phyloP scores from a whole-genome alignment of 1,140 invertebrate species.

The Trichonephila inaurata region DNA sequence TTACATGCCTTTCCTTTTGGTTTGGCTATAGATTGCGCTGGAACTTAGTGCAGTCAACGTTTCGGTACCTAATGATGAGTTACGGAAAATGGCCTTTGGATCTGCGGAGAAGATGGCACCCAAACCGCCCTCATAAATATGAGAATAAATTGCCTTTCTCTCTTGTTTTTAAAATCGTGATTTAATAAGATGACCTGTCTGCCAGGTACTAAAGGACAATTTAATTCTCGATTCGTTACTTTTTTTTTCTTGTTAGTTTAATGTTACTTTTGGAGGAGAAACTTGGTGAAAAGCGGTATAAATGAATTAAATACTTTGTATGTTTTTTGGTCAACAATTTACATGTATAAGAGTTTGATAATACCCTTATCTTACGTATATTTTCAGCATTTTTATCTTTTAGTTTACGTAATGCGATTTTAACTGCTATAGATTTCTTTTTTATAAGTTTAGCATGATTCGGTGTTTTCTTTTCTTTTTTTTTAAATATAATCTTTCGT shows the following conservation, averaged over 20 bases:
- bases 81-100: constrained; percentile 62
- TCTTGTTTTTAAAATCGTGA: constrained; percentile 62
- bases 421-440: too few species aligned
- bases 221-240: constrained; percentile 41
- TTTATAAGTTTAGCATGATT: too few species aligned
- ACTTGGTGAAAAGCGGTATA: background rate
- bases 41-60: background rate
- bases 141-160: constrained; percentile 44
- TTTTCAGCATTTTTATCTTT: too few species aligned
- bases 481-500: too few species aligned
- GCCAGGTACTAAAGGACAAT: constrained; percentile 51
- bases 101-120: background rate
- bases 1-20: background rate
- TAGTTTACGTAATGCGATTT: too few species aligned
- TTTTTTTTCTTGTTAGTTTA: background rate
- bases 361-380: too few species aligned
- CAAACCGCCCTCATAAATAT: constrained; percentile 61
- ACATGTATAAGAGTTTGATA: too few species aligned
- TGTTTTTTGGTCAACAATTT: background rate
- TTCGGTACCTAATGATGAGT: constrained; percentile 58
- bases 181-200: constrained; percentile 69
- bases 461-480: too few species aligned
- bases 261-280: background rate
- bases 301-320: background rate
- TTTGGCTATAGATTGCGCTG: background rate